Percentiles rank a stretch among this genome's conserved stretches.
Conservation (phyloP, 1,140 invertebrate species). For the Tetragonula clypearis region DNA sequence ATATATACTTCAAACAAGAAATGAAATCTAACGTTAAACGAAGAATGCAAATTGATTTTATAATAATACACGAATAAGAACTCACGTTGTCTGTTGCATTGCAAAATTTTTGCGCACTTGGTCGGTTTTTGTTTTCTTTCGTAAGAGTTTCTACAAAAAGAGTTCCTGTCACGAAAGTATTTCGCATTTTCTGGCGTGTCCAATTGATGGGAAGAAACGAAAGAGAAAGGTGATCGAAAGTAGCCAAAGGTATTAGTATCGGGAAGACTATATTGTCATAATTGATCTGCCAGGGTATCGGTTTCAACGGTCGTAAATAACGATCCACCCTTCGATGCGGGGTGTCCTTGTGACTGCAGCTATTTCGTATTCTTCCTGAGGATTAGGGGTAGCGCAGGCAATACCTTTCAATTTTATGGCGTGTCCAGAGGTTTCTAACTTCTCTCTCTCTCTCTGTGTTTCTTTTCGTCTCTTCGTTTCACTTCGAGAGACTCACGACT, state of each 20-base stretch:
- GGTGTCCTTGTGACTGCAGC: constrained; percentile 55
- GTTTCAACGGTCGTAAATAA: constrained; percentile 79
- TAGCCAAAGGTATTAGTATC: background rate
- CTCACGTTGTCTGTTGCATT: too few species aligned
- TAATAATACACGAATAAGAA: too few species aligned
- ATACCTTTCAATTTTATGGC: constrained; percentile 41
- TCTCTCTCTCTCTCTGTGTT: background rate
- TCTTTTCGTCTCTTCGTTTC: too few species aligned
- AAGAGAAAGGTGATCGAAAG: background rate
- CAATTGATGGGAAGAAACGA: background rate
- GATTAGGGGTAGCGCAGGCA: constrained; percentile 61
- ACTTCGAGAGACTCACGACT: too few species aligned
- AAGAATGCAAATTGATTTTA: too few species aligned
- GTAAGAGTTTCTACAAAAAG: too few species aligned
- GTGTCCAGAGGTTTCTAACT: background rate
- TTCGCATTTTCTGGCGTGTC: too few species aligned
- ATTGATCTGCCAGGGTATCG: constrained; percentile 76
- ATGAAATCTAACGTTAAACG: too few species aligned
- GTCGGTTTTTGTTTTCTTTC: too few species aligned
- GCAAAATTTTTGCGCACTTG: too few species aligned
- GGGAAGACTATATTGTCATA: constrained; percentile 70
- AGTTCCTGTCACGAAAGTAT: too few species aligned
- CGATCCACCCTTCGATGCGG: constrained; percentile 65
- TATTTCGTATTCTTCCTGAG: constrained; percentile 47
- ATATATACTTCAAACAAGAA: too few species aligned